Evolutionary conservation across 1,140 invertebrate genomes (phyloP), one percentile per base, ranked within the genome.

Genomic region (Atta texana): DNA sequence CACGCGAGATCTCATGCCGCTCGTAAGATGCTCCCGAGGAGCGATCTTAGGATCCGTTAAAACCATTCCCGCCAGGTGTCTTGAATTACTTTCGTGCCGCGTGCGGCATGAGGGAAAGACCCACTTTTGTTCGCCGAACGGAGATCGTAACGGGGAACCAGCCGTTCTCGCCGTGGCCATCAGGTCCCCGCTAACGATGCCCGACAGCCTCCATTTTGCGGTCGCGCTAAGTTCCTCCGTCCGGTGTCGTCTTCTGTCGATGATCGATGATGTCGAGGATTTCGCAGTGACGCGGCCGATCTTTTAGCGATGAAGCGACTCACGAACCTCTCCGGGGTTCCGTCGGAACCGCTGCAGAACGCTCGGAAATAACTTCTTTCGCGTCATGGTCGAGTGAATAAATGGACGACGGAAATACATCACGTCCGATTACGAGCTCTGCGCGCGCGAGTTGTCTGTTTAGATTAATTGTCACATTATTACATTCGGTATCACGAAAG

Each of bases 41-140:
- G n/a, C 82, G 53, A 74, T n/a, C 69, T 69, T 31, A 28, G 68
- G 69, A 89, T 87, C 87, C 88, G 88, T 86, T 89, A 89, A 64
- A 59, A 61, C 63, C 59, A 86, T 86, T 81, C 68, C 44, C 59
- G 72, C 80, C 80, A 84, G 80, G 80, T 84, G 80, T 84, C 69
- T 84, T 84, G 80, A 84, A 84, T 84, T 84, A 84, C 69, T 61
- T 84, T 84, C 69, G 21, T 61, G 80, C 39, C 59, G 66, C 39
- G 74, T 8, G 74, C 49, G 55, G 63, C 51, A 64, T 18, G 49
- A 61, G 69, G 80, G 57, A 74, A 84, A 84, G 80, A 84, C 80
- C 80, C 57, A 84, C 80, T 84, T 84, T 84, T 84, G 80, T 84
- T 84, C 69, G 39, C 80, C 44, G 39, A 74, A 74, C 80, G 69